These are phyloP conservation scores for Ovis canadensis DNA, from an alignment of 2,113 vertebrate genomes.

Conservation along the genomic window DNA sequence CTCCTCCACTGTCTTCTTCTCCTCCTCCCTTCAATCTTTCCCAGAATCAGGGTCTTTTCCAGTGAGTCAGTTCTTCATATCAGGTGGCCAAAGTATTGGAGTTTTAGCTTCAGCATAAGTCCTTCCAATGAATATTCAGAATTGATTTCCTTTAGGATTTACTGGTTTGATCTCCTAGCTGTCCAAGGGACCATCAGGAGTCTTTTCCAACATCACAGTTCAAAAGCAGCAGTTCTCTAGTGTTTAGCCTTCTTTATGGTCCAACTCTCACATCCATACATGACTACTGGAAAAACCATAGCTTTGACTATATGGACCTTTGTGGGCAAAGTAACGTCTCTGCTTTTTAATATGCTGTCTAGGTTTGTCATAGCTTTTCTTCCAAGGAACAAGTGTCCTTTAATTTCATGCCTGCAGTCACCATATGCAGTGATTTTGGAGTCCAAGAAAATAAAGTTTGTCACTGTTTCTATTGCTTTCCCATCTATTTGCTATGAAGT, in stretches of 20 bases:
- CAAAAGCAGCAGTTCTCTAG: neutral
- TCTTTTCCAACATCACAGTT: neutral
- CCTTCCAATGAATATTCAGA: neutral
- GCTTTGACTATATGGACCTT: neutral
- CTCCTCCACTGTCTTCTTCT: neutral
- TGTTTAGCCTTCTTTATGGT: fast-evolving
- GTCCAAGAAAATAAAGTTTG: too few species aligned
- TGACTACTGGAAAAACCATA: neutral
- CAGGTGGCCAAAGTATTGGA: neutral
- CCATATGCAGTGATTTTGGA: too few species aligned
- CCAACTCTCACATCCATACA: neutral
- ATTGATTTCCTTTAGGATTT: neutral
- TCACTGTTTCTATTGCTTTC: too few species aligned
- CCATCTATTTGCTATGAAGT: too few species aligned
- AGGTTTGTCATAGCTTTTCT: too few species aligned
- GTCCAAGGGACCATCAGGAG: neutral
- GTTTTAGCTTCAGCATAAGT: neutral
- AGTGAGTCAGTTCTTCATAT: neutral
- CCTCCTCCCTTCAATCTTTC: neutral
- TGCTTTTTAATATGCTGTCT: too few species aligned
- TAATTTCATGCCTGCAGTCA: too few species aligned
- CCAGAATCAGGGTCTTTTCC: neutral
- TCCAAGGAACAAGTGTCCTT: too few species aligned
- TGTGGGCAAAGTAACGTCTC: neutral
- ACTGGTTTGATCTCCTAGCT: neutral